A percentile compares a stretch with the other conserved stretches of the same genome.
These are phyloP conservation scores for Zophobas atratus DNA, from an alignment of 1,140 invertebrate genomes.

Conservation along the genomic window DNA sequence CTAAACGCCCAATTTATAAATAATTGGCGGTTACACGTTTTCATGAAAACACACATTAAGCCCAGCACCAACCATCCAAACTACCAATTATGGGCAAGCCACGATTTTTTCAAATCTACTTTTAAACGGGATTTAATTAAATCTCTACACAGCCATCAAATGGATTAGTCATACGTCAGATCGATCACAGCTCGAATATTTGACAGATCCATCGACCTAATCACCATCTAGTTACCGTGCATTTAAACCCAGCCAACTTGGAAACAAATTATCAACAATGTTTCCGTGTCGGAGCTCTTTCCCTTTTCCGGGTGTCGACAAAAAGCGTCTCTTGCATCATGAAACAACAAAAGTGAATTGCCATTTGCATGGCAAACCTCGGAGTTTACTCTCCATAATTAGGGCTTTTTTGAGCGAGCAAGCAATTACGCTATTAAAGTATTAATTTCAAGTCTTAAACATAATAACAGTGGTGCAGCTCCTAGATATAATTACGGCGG, in stretches of 20 bases:
- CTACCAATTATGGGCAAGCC: neutral
- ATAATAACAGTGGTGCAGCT: conserved; percentile 61
- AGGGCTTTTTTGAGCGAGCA: conserved; percentile 47
- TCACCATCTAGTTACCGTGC: too few relatives aligned
- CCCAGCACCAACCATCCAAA: neutral
- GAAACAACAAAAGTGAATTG: conserved; percentile 43
- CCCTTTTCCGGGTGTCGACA: neutral
- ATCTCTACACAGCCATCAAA: neutral
- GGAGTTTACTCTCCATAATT: conserved; percentile 22
- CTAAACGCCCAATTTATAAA: neutral
- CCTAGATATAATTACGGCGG: conserved; percentile 62
- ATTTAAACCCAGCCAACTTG: too few relatives aligned
- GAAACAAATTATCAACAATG: too few relatives aligned
- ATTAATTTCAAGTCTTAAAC: conserved; percentile 64
- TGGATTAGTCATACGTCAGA: too few relatives aligned
- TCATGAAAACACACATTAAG: neutral
- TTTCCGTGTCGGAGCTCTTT: too few relatives aligned
- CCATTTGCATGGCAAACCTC: conserved; percentile 35
- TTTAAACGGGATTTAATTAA: conserved; percentile 5
- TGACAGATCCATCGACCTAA: too few relatives aligned
- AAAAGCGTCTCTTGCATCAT: conserved; percentile 13
- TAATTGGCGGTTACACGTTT: conserved; percentile 1
- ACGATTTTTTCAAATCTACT: conserved; percentile 2
- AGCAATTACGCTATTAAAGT: conserved; percentile 63
- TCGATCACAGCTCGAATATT: too few relatives aligned